Base-by-base conservation (phyloP, 2,113 vertebrate genomes). In the Cygnus buccinator region DNA sequence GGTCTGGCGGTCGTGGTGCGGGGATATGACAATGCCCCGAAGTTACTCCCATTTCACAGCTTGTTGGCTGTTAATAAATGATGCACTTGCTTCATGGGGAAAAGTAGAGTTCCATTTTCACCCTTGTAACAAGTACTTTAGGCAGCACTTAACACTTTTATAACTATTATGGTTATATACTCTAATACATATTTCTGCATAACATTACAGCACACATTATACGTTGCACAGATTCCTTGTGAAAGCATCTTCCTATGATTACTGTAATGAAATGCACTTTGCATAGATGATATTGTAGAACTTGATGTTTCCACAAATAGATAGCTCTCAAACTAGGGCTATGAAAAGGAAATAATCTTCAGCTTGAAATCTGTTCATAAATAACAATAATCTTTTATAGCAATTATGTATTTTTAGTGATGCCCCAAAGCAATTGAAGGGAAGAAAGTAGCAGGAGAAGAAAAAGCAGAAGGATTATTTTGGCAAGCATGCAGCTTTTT, bases 191-290 rank as follows among this genome's bases (percentile, higher is more conserved):
- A 62, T 85, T 94, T 94, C 52, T 94, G 43, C 66, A 26, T 83
- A 86, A 82, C 25, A 13, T 77, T 91, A 84, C 23, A 62, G 54
- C 41, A 83, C 18, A 66, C 48, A 35, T 95, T 70, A 66, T 66
- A 61, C 41, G 44, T 39, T 57, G 43, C 44, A 46, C 70, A 89
- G 84, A 85, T 52, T 85, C 28, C 67, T 91, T 89, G 71, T 66
- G 68, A 93, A 87, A 93, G 68, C 82, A 54, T n/a, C 81, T 85
- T 85, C 58, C 48, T 8, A 4, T 79, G 50, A 94, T 83, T 95
- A 70, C 84, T 87, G 63, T 87, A 89, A 89, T 72, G 77, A 89
- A 94, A 78, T 68, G 33, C n/a, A 75, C 44, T 93, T 89, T 79
- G 44, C 37, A 70, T 66, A 66, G 78, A 70, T 73, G 73, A 84